Conservation (phyloP, 2,113 vertebrate species). For the Bufo bufo region DNA sequence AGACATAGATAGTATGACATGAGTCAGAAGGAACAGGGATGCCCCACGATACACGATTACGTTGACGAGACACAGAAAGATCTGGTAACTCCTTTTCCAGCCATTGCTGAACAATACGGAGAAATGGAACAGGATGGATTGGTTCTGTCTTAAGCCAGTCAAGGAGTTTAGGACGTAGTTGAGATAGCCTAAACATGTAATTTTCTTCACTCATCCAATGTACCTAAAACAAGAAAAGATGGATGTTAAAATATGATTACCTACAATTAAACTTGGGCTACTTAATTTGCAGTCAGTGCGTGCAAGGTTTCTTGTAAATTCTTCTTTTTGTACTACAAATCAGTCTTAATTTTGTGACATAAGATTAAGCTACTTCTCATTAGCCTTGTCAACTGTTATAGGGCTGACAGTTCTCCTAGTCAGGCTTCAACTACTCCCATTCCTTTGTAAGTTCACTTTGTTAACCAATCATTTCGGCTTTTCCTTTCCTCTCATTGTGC, state of each 20-base stretch:
- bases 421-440: no score
- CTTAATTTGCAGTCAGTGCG: no score
- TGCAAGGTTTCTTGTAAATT: no score
- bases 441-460: no score
- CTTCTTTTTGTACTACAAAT: no score
- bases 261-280: no score
- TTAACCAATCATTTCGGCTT: no score
- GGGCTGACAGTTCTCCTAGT: no score
- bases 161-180: constrained; percentile 75
- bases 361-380: no score
- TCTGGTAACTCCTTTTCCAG: constrained; percentile 86
- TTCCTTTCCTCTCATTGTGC: no score
- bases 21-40: constrained; percentile 86
- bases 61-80: constrained; percentile 88
- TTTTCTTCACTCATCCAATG: constrained; percentile 96
- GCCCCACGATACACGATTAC: constrained; percentile 88
- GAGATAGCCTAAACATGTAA: constrained; percentile 91
- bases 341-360: no score
- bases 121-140: constrained; percentile 80
- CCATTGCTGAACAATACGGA: constrained; percentile 77
- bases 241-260: not conserved
- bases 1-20: constrained; percentile 90
- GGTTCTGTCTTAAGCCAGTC: constrained; percentile 81
- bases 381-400: no score
- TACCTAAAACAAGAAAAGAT: constrained; percentile 70